Evolutionary conservation across 2,888 invertebrate genomes (phyloP), one percentile per base, ranked within the genome.

Genomic region (Harpalus rubripes): DNA sequence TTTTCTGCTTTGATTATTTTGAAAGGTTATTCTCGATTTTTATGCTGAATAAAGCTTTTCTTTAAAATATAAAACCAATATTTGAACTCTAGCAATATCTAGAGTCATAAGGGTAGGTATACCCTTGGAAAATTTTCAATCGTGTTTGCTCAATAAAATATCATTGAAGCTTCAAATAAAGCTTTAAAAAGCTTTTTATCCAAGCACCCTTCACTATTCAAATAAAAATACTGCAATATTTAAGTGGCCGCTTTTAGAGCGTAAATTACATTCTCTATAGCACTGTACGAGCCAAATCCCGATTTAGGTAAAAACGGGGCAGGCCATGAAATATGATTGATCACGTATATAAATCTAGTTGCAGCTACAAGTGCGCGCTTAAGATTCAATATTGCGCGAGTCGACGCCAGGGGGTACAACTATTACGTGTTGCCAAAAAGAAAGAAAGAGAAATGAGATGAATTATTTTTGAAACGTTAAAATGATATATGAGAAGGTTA

Each of bases 271-370:
- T n/a, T 32, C 65, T 15, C 18, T 74, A 78, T 56, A 58, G 56
- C 26, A 15, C 10, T 18, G 16, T 10, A 16, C 18, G 44, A n/a
- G 26, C 56, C 78, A 78, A 83, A 83, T 83, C 83, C 83, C 72
- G 83, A 83, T 83, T 83, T 83, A 83, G 83, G 83, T 83, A 83
- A 72, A 56, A 74, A 74, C 56, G 39, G 32, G 15, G 58, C 41
- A 58, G 56, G 32, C 68, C 44, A 65, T 84, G 84, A 84, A 84
- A 84, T 84, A 84, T 84, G 84, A 84, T 84, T 79, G 84, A 84
- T 84, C 84, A 84, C 84, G 84, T 83, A 74, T 84, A 84, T 84
- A 84, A 84, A 84, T 78, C 63, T 78, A 74, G 59, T 83, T 74
- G 83, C 68, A 74, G 68, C 83, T 83, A 58, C 52, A 68, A 81